phyloP scores from a whole-genome alignment of 1,140 invertebrate species.

The Bradysia coprophila region DNA sequence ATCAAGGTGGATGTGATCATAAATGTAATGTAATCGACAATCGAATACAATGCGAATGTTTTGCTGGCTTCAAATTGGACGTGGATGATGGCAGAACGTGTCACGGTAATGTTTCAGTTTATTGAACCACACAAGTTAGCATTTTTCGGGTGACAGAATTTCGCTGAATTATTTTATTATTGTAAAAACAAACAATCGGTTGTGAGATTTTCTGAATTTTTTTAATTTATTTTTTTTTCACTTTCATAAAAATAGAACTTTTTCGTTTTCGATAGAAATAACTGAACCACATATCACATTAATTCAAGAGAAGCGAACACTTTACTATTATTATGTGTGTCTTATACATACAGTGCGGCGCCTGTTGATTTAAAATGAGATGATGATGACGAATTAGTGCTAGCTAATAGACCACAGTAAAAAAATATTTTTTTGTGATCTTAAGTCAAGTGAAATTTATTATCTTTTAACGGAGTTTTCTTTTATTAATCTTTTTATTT shows the following conservation, averaged over 20 bases:
- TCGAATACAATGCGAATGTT: conserved; percentile 15
- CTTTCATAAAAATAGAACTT: conserved; percentile 2
- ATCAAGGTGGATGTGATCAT: conserved; percentile 20
- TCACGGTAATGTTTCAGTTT: conserved; percentile 9
- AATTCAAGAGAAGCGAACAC: too few relatives aligned
- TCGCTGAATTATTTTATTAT: background rate
- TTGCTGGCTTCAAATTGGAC: conserved; percentile 16
- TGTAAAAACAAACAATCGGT: background rate
- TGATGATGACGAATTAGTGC: too few relatives aligned
- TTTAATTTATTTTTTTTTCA: too few relatives aligned
- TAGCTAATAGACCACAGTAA: too few relatives aligned
- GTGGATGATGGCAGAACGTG: conserved; percentile 14
- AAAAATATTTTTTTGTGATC: too few relatives aligned
- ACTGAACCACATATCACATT: too few relatives aligned
- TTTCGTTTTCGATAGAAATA: background rate
- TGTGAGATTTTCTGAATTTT: too few relatives aligned
- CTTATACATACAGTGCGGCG: background rate
- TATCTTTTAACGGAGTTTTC: too few relatives aligned
- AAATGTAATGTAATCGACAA: conserved; percentile 17
- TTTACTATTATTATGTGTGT: too few relatives aligned
- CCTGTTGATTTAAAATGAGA: background rate
- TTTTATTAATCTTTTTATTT: too few relatives aligned
- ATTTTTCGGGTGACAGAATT: background rate
- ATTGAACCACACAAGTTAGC: background rate
- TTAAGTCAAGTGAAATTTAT: too few relatives aligned